A percentile compares a stretch with the other conserved stretches of the same genome.
phyloP scores from a whole-genome alignment of 2,113 vertebrate genomes.

The Ia io region DNA sequence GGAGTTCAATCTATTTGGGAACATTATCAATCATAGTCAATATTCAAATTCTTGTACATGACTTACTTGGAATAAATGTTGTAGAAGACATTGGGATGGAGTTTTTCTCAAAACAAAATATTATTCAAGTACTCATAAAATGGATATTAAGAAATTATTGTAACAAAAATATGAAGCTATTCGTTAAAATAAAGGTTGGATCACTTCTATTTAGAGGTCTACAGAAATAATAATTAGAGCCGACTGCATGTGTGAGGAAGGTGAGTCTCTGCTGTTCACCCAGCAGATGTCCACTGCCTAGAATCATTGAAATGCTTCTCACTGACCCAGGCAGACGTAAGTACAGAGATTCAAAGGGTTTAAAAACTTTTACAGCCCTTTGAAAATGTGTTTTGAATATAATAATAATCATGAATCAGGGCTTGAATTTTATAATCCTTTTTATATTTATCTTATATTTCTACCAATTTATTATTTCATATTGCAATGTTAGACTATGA shows the following conservation, averaged over 20 bases:
- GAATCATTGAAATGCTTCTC: background rate
- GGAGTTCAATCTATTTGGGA: background rate
- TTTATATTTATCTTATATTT: constrained; percentile 30
- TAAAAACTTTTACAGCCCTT: background rate
- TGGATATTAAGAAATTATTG: background rate
- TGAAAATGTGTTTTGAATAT: background rate
- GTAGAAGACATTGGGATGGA: background rate
- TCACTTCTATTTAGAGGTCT: background rate
- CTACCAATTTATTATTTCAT: background rate
- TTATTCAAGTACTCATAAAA: background rate
- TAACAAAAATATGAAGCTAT: background rate
- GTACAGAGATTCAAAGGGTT: background rate
- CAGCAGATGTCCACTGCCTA: background rate
- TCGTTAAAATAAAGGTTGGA: background rate
- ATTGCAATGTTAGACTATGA: background rate
- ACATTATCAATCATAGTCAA: background rate
- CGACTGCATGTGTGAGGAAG: background rate
- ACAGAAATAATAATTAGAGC: background rate
- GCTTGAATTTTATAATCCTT: background rate
- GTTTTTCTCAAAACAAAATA: background rate
- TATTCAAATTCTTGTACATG: background rate
- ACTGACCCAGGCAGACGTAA: background rate
- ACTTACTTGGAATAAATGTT: background rate
- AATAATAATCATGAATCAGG: background rate
- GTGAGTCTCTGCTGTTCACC: background rate